A percentile compares a stretch with the other conserved stretches of the same genome.
Evolutionary conservation across 2,113 vertebrate genomes (phyloP).

Genomic region (Leucopternis melanops): DNA sequence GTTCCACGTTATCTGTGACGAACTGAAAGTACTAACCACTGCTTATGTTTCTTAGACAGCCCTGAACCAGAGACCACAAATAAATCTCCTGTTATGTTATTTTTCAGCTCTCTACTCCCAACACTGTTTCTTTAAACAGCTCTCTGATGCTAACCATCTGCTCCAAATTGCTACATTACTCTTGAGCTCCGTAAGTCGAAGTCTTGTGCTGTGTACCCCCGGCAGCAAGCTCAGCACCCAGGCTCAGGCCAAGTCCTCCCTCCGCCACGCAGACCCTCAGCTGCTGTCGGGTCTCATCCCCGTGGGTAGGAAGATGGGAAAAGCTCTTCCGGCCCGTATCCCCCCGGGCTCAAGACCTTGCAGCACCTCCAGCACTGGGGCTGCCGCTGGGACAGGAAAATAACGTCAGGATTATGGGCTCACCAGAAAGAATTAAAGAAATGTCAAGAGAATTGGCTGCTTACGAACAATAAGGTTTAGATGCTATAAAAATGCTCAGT

Average conservation of each 20-base stretch:
- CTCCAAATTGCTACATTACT: constrained; percentile 16
- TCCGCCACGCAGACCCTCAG: not conserved
- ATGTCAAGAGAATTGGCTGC: not conserved
- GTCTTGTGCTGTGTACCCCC: not conserved
- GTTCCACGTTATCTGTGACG: not conserved
- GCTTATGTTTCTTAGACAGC: constrained; percentile 28
- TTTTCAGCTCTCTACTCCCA: constrained; percentile 32
- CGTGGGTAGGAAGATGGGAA: fast-evolving
- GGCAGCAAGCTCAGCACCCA: not conserved
- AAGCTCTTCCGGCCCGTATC: not conserved
- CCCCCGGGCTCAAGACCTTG: not conserved
- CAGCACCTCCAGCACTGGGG: not conserved
- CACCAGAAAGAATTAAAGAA: constrained; percentile 11
- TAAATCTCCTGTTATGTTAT: constrained; percentile 10
- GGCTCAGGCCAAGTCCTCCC: not conserved
- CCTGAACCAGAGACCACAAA: constrained; percentile 42
- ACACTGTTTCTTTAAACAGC: constrained; percentile 22
- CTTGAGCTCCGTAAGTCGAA: not conserved
- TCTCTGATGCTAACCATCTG: constrained; percentile 47
- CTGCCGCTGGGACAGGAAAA: not conserved
- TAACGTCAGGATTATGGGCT: not conserved
- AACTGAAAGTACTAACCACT: not conserved
- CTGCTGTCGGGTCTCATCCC: fast-evolving
- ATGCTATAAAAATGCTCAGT: not conserved
- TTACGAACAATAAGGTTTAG: not conserved